These are phyloP conservation scores for Beris morrisii DNA, from an alignment of 2,888 invertebrate genomes.

Conservation along the genomic window DNA sequence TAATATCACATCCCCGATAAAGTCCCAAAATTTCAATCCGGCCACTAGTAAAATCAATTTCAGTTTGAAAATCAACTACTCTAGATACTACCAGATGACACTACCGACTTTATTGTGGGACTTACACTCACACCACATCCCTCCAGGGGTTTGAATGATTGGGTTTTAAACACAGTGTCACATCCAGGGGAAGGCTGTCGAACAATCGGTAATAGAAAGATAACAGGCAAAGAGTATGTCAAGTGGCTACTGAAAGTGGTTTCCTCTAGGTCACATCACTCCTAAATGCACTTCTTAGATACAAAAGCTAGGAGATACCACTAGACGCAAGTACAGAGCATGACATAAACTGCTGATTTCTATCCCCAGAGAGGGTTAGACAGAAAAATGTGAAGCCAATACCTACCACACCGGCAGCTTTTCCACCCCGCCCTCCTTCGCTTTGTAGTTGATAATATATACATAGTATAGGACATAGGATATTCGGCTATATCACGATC, in stretches of 20 bases:
- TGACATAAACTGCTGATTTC: slow-evolving; percentile 37
- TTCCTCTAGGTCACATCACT: slow-evolving; percentile 31
- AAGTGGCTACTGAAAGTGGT: slow-evolving; percentile 34
- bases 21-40: too few species aligned
- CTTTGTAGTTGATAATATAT: too few species aligned
- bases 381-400: too few species aligned
- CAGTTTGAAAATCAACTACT: slow-evolving; percentile 22
- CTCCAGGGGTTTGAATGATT: background rate
- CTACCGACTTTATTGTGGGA: too few species aligned
- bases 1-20: too few species aligned
- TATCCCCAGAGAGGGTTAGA: slow-evolving; percentile 8
- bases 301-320: slow-evolving; percentile 8
- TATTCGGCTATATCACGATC: too few species aligned
- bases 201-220: slow-evolving; percentile 30
- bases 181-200: background rate
- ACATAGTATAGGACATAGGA: too few species aligned
- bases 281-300: slow-evolving; percentile 17
- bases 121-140: too few species aligned
- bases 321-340: slow-evolving; percentile 25
- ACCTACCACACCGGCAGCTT: too few species aligned
- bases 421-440: too few species aligned
- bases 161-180: background rate
- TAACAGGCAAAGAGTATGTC: slow-evolving; percentile 37
- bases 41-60: too few species aligned
- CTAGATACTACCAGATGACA: slow-evolving; percentile 14